Evolutionary conservation across 1,140 invertebrate genomes (phyloP).

Genomic region (Nebria ingens): DNA sequence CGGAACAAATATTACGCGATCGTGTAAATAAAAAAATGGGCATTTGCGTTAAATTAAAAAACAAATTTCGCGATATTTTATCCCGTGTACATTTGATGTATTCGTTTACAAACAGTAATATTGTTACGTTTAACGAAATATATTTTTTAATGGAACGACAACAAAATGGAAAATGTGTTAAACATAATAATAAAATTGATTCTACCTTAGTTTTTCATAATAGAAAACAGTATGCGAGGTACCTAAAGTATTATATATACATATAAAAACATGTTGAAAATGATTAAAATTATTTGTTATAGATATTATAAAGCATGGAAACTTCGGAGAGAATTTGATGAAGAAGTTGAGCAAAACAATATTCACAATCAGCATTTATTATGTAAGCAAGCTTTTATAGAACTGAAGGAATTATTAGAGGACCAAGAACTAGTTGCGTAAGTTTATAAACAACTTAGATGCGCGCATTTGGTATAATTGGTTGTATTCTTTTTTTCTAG

Average conservation of each 20-base stretch:
- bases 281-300: background rate
- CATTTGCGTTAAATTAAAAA: background rate
- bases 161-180: background rate
- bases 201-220: background rate
- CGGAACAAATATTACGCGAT: background rate
- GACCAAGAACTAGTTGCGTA: background rate
- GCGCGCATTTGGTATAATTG: too few relatives aligned
- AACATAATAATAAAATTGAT: background rate
- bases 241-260: background rate
- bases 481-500: background rate
- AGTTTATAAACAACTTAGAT: too few relatives aligned
- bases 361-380: background rate
- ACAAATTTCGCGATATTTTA: background rate
- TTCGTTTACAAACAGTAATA: slow-evolving; percentile 10
- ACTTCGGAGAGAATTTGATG: background rate
- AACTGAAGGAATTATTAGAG: background rate
- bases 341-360: background rate
- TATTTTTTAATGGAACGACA: background rate
- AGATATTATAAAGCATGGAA: background rate
- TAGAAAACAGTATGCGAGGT: background rate
- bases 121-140: slow-evolving; percentile 10
- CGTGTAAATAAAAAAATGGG: background rate
- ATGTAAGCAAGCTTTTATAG: background rate
- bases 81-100: slow-evolving; percentile 11
- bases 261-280: background rate